Evolutionary conservation across 1,140 invertebrate genomes (phyloP).

Genomic region (Nasonia vitripennis): DNA sequence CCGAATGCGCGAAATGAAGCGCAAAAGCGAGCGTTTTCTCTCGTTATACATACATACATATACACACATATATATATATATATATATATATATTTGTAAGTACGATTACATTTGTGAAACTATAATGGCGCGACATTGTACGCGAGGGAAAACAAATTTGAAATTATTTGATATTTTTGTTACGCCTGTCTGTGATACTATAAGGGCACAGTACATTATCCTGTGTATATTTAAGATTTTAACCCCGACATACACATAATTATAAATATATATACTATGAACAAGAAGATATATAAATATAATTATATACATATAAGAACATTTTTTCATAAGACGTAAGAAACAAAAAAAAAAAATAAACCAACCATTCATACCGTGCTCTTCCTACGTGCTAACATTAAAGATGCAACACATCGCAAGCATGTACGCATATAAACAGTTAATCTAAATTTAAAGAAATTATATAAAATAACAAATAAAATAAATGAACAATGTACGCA

Average conservation of each 20-base stretch:
- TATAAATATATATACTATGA: conserved; percentile 6
- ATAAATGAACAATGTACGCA: conserved; percentile 13
- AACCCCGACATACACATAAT: conserved; percentile 22
- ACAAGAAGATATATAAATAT: neutral
- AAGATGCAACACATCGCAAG: neutral
- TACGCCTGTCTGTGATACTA: conserved; percentile 71
- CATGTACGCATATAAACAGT: neutral
- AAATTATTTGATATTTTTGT: conserved; percentile 70
- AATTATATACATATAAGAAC: conserved; percentile 33
- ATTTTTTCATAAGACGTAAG: conserved; percentile 31
- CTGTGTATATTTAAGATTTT: conserved; percentile 61
- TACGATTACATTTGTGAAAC: too few species aligned
- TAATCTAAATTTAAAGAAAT: neutral
- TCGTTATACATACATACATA: too few species aligned
- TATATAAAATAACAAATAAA: too few species aligned
- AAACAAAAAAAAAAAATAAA: conserved; percentile 3
- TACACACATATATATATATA: too few species aligned
- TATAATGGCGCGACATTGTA: too few species aligned
- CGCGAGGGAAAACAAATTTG: conserved; percentile 53
- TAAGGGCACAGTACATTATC: conserved; percentile 69
- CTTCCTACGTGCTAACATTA: conserved; percentile 29
- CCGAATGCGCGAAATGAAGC: neutral
- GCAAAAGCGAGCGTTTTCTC: too few species aligned
- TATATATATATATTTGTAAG: too few species aligned
- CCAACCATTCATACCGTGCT: conserved; percentile 18